These are phyloP conservation scores for Lepidocyrtoides sp. DNA, from an alignment of 2,888 invertebrate genomes.

Conservation along the genomic window DNA sequence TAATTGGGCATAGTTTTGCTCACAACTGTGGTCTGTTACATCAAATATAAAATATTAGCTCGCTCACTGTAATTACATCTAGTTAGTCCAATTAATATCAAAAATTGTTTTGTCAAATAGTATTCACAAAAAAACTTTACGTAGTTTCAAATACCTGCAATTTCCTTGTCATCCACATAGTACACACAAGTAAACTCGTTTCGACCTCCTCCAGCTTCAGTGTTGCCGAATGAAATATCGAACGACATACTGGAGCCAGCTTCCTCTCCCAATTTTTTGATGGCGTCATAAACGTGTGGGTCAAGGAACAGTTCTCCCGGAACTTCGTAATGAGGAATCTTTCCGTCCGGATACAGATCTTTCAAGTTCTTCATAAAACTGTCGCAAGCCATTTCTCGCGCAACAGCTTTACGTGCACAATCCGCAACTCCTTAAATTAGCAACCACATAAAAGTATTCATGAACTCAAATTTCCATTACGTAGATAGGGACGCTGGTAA, in stretches of 20 bases:
- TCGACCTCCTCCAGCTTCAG: not conserved
- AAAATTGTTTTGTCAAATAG: not conserved
- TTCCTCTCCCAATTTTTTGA: not conserved
- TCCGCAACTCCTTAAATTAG: not conserved
- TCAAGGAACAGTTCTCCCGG: constrained; percentile 32
- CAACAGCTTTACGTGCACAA: not conserved
- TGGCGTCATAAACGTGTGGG: not conserved
- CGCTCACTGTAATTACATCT: not conserved
- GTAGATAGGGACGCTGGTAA: not conserved
- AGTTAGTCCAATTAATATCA: not conserved
- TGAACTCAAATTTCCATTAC: not conserved
- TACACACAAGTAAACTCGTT: not conserved
- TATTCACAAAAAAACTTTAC: not conserved
- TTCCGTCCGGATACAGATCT: constrained; percentile 14
- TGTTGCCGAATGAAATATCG: not conserved
- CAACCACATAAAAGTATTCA: not conserved
- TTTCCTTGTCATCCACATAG: not conserved
- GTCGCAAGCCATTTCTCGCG: constrained; percentile 49
- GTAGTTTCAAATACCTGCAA: not conserved
- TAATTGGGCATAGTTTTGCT: not conserved
- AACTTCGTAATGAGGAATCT: constrained; percentile 37
- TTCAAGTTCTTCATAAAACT: constrained; percentile 28
- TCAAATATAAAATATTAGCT: not conserved
- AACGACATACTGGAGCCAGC: not conserved
- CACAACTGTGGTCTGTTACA: not conserved